Conservation (phyloP, 2,888 invertebrate genomes). For the Tachystola acroxantha region DNA sequence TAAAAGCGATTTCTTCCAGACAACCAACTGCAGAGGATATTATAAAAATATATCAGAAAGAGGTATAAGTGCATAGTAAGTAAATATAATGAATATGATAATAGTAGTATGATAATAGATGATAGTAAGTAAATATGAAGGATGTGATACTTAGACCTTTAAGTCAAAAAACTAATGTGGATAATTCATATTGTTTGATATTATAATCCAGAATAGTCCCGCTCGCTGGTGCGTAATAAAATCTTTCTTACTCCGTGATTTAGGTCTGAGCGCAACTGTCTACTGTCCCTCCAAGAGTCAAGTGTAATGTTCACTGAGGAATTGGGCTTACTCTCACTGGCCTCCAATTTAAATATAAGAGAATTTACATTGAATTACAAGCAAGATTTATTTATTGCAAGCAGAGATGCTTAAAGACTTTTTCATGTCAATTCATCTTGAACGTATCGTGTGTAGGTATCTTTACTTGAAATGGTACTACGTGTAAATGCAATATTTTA, state of each 20-base stretch:
- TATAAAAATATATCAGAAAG: no score
- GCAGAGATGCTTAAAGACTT: background rate
- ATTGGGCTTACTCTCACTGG: constrained; percentile 1
- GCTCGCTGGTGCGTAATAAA: constrained; percentile 18
- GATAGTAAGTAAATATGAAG: no score
- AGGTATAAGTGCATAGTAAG: no score
- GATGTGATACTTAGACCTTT: no score
- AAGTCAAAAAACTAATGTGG: no score
- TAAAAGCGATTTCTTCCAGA: no score
- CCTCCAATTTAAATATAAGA: constrained; percentile 1
- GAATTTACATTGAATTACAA: constrained; percentile 12
- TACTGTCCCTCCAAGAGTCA: constrained; percentile 15
- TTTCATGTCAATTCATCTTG: background rate
- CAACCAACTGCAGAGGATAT: no score
- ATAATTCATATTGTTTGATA: no score
- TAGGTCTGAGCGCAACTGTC: constrained; percentile 19
- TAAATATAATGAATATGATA: no score
- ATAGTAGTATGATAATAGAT: no score
- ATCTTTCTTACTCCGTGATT: constrained; percentile 20
- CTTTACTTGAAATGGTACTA: no score
- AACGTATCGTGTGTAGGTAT: background rate
- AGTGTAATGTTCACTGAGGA: constrained; percentile 5
- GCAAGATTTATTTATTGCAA: constrained; percentile 1
- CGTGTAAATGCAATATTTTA: no score
- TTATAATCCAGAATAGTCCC: background rate